Conservation (phyloP, 2,113 vertebrate species). For the Sebastes fasciatus region DNA sequence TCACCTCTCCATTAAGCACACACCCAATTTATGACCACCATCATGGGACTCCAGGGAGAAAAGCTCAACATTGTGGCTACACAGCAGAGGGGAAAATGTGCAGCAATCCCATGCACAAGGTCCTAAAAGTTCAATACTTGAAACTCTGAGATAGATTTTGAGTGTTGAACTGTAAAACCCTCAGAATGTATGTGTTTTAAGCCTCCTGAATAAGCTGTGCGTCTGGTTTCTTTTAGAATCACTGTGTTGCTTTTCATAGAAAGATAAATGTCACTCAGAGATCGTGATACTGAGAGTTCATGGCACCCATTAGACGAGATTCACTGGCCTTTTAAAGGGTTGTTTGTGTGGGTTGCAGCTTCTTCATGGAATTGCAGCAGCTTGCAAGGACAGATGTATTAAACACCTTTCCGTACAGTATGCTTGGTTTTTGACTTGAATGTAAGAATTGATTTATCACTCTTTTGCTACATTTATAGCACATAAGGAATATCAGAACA, state of each 20-base stretch:
- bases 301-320: constrained; percentile 67
- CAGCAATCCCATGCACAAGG: constrained; percentile 7
- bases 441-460: constrained; percentile 26
- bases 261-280: constrained; percentile 43
- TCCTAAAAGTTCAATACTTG: constrained; percentile 19
- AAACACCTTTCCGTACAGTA: constrained; percentile 12
- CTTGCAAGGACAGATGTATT: constrained; percentile 45
- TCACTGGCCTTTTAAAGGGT: constrained; percentile 51
- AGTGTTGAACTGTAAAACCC: constrained; percentile 35
- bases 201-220: constrained; percentile 76
- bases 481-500: constrained; percentile 3
- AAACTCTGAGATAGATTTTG: constrained; percentile 30
- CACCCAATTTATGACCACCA: constrained; percentile 58
- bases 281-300: constrained; percentile 64
- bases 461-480: constrained; percentile 22
- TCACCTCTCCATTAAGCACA: constrained; percentile 45
- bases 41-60: constrained; percentile 61
- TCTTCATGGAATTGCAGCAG: constrained; percentile 26
- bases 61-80: constrained; percentile 78
- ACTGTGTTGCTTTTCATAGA: constrained; percentile 81
- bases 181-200: constrained; percentile 44
- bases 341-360: constrained; percentile 63
- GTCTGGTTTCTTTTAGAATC: constrained; percentile 81
- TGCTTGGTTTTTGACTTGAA: constrained; percentile 12
- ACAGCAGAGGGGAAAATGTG: constrained; percentile 82